phyloP scores from a whole-genome alignment of 2,113 vertebrate species.

The Laticauda laticaudata region DNA sequence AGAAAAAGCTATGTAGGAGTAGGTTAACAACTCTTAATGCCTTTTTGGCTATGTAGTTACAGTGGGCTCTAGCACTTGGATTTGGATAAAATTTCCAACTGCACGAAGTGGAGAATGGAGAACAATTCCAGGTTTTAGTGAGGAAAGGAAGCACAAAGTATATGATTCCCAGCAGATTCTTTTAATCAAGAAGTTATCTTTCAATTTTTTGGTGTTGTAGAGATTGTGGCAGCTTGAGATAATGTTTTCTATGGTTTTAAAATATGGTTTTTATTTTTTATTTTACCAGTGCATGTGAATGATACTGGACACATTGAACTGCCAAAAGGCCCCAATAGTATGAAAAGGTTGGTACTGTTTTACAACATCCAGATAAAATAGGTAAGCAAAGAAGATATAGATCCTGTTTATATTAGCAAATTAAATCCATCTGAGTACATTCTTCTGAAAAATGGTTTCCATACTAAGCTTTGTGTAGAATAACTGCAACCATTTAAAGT shows the following conservation, averaged over 20 bases:
- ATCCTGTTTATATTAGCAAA: conserved; percentile 57
- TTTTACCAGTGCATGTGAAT: not conserved
- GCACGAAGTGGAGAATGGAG: not conserved
- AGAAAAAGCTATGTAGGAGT: too few species aligned
- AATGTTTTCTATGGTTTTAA: not conserved
- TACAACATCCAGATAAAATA: conserved; percentile 38
- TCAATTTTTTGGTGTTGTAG: not conserved
- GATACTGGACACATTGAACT: conserved; percentile 2
- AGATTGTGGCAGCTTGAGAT: not conserved
- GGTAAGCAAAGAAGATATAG: conserved; percentile 24
- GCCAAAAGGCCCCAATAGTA: conserved; percentile 10
- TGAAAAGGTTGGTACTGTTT: conserved; percentile 27
- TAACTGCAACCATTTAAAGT: conserved; percentile 63
- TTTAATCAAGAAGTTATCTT: not conserved
- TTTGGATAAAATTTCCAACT: not conserved
- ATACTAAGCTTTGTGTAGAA: conserved; percentile 56
- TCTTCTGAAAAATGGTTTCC: conserved; percentile 49
- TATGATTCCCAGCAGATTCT: not conserved
- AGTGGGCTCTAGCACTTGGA: not conserved
- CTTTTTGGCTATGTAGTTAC: too few species aligned
- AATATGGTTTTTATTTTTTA: not conserved
- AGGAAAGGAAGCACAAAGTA: not conserved
- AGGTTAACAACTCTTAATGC: too few species aligned
- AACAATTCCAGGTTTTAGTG: not conserved
- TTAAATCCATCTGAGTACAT: conserved; percentile 61